Conservation (phyloP, 2,797 vertebrate genomes). For the Oceanodroma leucorhoa region DNA sequence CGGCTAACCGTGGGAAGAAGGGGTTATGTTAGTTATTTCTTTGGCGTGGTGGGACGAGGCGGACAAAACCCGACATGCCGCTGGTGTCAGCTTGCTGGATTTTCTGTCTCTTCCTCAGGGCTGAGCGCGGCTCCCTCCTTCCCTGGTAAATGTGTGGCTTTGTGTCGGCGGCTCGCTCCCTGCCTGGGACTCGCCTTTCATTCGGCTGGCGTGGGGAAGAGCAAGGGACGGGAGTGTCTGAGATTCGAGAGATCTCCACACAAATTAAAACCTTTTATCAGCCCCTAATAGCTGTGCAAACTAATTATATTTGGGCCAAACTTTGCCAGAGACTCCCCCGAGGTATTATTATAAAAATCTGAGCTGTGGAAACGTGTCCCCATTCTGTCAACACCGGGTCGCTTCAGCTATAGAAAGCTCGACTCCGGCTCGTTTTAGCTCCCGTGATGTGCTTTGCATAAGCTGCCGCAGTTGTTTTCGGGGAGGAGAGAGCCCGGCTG, state of each 20-base stretch:
- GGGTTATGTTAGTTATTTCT: background rate
- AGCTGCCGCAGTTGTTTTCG: background rate
- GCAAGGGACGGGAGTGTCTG: constrained; percentile 25
- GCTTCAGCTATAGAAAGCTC: constrained; percentile 65
- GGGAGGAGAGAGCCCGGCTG: background rate
- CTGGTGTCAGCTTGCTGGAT: background rate
- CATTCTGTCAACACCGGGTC: constrained; percentile 80
- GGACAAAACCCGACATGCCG: background rate
- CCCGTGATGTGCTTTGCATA: constrained; percentile 62
- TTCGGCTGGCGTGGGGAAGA: constrained; percentile 14
- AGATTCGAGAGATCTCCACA: constrained; percentile 66
- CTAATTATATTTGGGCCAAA: constrained; percentile 82
- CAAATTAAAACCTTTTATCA: constrained; percentile 82
- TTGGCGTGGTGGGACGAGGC: accelerated
- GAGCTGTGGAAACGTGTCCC: constrained; percentile 73
- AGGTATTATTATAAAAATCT: constrained; percentile 79
- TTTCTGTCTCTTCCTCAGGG: background rate
- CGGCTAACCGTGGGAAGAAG: accelerated
- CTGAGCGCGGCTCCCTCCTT: background rate
- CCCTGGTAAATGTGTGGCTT: background rate
- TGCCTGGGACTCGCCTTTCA: background rate
- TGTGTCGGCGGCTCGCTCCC: background rate
- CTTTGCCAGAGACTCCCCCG: constrained; percentile 71
- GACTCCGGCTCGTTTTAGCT: constrained; percentile 43
- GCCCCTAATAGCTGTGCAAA: constrained; percentile 77